Evolutionary conservation across 2,797 vertebrate genomes (phyloP).

Genomic region (Hapalemur alaotrensis): DNA sequence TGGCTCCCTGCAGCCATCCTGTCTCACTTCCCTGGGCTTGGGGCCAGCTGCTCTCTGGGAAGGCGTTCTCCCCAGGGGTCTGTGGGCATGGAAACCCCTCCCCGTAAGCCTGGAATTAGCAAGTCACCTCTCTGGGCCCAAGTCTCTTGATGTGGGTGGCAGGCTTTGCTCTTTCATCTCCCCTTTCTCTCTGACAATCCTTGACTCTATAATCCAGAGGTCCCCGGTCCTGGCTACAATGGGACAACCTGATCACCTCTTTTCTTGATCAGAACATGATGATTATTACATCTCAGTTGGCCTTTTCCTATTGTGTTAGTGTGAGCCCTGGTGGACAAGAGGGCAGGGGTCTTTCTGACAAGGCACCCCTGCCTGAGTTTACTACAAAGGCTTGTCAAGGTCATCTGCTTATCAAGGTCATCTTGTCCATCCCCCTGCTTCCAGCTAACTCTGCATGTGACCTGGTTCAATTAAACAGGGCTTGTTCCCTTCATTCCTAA

Average conservation of each 20-base stretch:
- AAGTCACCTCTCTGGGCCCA: background rate
- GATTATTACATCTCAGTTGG: background rate
- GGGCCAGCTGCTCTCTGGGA: conserved; percentile 16
- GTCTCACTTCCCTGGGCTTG: background rate
- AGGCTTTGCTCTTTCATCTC: background rate
- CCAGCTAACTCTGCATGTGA: background rate
- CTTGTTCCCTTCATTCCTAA: background rate
- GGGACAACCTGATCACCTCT: background rate
- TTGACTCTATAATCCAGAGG: background rate
- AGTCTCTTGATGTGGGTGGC: background rate
- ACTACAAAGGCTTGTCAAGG: background rate
- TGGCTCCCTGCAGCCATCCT: background rate
- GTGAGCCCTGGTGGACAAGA: background rate
- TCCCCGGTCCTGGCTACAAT: background rate
- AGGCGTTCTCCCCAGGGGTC: background rate
- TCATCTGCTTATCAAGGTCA: background rate
- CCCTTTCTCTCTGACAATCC: background rate
- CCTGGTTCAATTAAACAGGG: background rate
- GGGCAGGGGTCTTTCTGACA: background rate
- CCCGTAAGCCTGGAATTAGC: background rate
- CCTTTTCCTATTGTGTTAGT: background rate
- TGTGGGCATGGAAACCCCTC: background rate
- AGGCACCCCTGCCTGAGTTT: background rate
- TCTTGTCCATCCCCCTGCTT: background rate
- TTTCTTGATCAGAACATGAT: background rate